Evolutionary conservation across 2,797 vertebrate genomes (phyloP), one percentile per base, ranked within the genome.

Genomic region (Discoglossus pictus): DNA sequence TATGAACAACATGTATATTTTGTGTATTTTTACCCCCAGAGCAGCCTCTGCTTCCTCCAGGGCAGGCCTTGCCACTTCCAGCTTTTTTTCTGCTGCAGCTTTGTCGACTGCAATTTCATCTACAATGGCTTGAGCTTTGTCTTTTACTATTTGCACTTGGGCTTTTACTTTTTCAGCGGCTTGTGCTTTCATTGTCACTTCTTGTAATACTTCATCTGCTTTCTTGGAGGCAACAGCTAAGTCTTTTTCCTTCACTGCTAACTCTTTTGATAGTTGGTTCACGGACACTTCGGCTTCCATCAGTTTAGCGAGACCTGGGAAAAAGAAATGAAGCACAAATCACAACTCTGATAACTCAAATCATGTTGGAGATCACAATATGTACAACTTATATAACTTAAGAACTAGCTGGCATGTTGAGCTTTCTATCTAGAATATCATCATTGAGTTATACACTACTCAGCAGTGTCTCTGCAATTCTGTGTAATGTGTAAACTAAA

Each of bases 91-190:
- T 3, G 92, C 92, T 17, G 79, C 78, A 2, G 78, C 64, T 80
- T 92, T 93, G 68, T 93, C 91, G 0, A 79, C 73, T 53, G 85
- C 90, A n/a, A 93, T 92, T 73, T 92, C 90, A 25, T 92, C 87
- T 2, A 93, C 92, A 42, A 93, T 93, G 59, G 86, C 80, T 76
- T 93, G 91, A 72, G 92, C 92, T 67, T 90, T 92, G 61, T 93
- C 91, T 82, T 92, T 93, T 65, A 93, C 92, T 51, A 82, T 91
- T 80, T 93, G 91, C 20, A 93, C 92, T 75, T 92, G 91, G 75
- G 76, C 84, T 79, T 93, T 93, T 62, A 92, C 90, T 75, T 87
- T 82, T 59, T 92, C 89, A 0, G 92, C 90, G 17, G 87, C 92
- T 11, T 89, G 89, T 35, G 92, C 90, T 73, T 92, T 92, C 9